Evolutionary conservation across 2,888 invertebrate genomes (phyloP).

Genomic region (Troides helena): DNA sequence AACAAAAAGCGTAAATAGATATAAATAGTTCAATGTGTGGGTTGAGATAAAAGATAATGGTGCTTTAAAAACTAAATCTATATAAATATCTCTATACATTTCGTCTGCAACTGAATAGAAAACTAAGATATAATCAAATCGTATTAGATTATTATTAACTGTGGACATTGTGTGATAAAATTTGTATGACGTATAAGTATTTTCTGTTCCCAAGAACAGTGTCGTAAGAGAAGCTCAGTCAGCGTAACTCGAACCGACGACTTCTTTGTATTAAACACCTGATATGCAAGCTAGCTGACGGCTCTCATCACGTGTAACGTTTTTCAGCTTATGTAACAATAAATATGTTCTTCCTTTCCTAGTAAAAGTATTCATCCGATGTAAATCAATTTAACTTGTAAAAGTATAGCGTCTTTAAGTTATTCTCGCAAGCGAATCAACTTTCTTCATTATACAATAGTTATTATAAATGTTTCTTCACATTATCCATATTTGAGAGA

Average conservation of each 20-base stretch:
- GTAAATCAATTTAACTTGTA: neutral
- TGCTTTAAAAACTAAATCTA: neutral
- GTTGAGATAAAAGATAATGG: neutral
- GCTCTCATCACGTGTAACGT: slow-evolving; percentile 19
- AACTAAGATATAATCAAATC: neutral
- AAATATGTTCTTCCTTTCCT: slow-evolving; percentile 2
- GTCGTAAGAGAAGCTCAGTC: slow-evolving; percentile 21
- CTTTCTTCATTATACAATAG: too few species aligned
- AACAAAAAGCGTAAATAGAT: neutral
- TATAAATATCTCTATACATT: neutral
- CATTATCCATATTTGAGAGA: too few species aligned
- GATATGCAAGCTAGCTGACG: slow-evolving; percentile 12
- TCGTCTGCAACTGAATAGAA: neutral
- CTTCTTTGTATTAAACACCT: slow-evolving; percentile 24
- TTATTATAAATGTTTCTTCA: too few species aligned
- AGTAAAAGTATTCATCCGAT: neutral
- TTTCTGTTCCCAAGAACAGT: slow-evolving; percentile 17
- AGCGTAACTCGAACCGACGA: slow-evolving; percentile 22
- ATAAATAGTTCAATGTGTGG: neutral
- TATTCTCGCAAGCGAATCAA: too few species aligned
- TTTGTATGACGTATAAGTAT: slow-evolving; percentile 20
- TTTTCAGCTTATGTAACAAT: slow-evolving; percentile 8
- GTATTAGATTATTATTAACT: slow-evolving; percentile 2
- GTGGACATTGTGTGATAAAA: slow-evolving; percentile 3
- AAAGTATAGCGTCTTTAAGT: neutral